Evolutionary conservation across 2,888 invertebrate genomes (phyloP).

Genomic region (Drosophila greeni): DNA sequence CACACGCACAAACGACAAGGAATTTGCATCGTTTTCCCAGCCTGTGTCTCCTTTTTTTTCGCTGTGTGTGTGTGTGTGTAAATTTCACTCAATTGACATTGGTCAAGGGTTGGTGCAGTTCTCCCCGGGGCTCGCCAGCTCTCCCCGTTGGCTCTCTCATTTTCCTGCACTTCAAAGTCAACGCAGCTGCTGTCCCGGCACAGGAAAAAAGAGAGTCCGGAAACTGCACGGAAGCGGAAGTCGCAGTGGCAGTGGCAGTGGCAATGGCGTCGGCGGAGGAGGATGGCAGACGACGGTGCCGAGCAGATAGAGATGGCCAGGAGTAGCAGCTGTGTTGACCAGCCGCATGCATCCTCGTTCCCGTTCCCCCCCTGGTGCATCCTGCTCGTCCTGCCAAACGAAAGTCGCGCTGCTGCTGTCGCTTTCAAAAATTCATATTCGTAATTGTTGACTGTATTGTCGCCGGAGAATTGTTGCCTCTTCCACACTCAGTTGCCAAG

Average conservation of each 20-base stretch:
- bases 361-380: not conserved
- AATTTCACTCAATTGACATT: slow-evolving; percentile 73
- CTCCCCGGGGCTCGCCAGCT: slow-evolving; percentile 30
- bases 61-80: slow-evolving; percentile 51
- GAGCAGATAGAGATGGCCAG: slow-evolving; percentile 19
- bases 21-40: slow-evolving; percentile 34
- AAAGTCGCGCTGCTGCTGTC: slow-evolving; percentile 58
- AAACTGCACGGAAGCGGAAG: slow-evolving; percentile 73
- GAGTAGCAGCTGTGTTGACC: slow-evolving; percentile 64
- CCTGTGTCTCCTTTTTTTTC: slow-evolving; percentile 16
- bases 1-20: slow-evolving; percentile 59
- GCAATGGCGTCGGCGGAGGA: slow-evolving; percentile 38
- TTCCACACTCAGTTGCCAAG: slow-evolving; percentile 44
- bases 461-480: slow-evolving; percentile 48
- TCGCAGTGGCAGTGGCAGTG: slow-evolving; percentile 71
- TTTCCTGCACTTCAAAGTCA: slow-evolving; percentile 70
- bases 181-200: slow-evolving; percentile 64
- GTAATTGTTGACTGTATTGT: slow-evolving; percentile 74
- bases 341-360: slow-evolving; percentile 39
- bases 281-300: not conserved
- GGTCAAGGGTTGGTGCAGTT: slow-evolving; percentile 37
- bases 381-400: slow-evolving; percentile 33
- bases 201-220: slow-evolving; percentile 58
- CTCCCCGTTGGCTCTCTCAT: slow-evolving; percentile 33
- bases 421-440: slow-evolving; percentile 73